These are phyloP conservation scores for Caprella mutica DNA, from an alignment of 2,888 invertebrate genomes.

Conservation along the genomic window DNA sequence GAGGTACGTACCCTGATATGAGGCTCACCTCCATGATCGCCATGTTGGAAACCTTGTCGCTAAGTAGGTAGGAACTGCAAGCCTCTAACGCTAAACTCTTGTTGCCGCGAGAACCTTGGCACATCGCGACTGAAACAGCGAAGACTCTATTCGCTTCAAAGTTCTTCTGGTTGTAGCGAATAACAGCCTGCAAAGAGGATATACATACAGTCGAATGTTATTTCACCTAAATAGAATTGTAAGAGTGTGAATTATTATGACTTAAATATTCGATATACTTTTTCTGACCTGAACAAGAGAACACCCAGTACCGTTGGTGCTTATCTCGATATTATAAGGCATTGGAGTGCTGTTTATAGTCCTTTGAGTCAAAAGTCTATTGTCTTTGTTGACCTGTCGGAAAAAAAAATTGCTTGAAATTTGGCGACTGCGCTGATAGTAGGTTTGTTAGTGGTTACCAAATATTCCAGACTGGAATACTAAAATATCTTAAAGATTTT, in stretches of 20 bases:
- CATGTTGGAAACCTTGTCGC: neutral
- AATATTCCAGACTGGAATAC: no score
- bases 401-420: no score
- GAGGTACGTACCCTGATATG: neutral
- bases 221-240: no score
- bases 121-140: neutral
- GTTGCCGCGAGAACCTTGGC: neutral
- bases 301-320: neutral
- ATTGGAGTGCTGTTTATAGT: neutral
- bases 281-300: neutral
- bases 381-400: neutral
- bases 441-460: no score
- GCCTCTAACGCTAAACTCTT: neutral
- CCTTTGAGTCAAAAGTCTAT: neutral
- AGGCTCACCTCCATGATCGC: neutral
- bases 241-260: neutral
- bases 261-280: neutral
- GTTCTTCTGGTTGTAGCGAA: neutral
- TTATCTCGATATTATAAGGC: neutral
- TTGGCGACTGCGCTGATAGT: no score
- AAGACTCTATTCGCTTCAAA: neutral
- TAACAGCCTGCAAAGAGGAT: neutral
- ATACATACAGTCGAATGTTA: no score
- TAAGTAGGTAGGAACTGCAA: neutral
- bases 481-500: no score